Base-by-base conservation (phyloP, 1,140 invertebrate genomes). In the Colletes latitarsis region DNA sequence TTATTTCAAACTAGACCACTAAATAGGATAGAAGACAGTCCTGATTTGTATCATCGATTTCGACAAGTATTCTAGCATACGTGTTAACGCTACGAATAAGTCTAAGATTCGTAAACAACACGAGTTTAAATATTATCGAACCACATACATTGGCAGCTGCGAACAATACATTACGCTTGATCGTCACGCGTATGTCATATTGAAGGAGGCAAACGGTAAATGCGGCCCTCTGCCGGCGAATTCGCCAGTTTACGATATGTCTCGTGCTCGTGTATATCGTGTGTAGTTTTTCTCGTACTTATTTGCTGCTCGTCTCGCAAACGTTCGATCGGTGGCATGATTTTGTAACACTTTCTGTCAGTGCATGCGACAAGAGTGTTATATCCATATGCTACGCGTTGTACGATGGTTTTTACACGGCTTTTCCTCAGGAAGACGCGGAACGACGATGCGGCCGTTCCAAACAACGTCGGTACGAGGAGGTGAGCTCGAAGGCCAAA, bases 401-500 rank as follows among this genome's bases (percentile, higher is more conserved):
- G 64, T 67, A 88, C 71, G 68, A 91, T 91, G 90, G 90, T 89
- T 19, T 82, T 91, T 67, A 78, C 90, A 55, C 81, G 89, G 12
- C 85, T 90, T 68, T 90, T 90, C 83, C 60, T 82, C 21, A 82
- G 76, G 74, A 88, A 88, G 69, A 64, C 71, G 64, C 87, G 85
- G 53, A 77, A 75, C 46, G 82, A 82, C 63, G 73, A 78, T 62
- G 58, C 53, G 43, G 55, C 15, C 43, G 69, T 58, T 71, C 68
- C 63, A 62, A 83, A 66, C 66, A 83, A 71, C 64, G 67, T 81
- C 70, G 77, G 70, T 62, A 77, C 78, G 10, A 85, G 49, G 76
- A 88, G 85, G 85, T 88, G 80, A 84, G 85, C 72, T 70, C 52
- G 71, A 66, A 74, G 64, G 78, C 41, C 30, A 49, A 71, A 12